Base-by-base conservation (phyloP, 2,888 invertebrate genomes). In the Bursaphelenchus okinawaensis region DNA sequence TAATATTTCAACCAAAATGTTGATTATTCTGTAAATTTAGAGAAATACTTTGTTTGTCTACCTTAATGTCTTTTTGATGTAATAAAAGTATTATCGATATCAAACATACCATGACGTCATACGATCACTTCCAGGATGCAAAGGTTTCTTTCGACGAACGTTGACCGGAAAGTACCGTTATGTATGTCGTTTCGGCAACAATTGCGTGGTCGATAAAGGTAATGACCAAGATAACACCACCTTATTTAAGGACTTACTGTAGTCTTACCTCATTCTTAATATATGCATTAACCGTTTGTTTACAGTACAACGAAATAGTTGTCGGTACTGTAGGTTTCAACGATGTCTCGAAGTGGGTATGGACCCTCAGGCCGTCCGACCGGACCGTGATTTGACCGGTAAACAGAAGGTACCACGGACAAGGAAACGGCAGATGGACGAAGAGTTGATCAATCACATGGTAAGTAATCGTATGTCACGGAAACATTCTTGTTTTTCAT, bases 341-440 rank as follows among this genome's bases (percentile, higher is more conserved):
- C 67, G 81, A 58, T 81, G 81, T 64, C 74, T 81, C 50, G 66
- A 78, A 60, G 78, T 77, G 7, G 81, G 81, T 50, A 81, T 81
- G 81, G 81, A 81, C 65, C 81, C 81, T n/a, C 80, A 81, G 26
- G 80, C 81, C 31, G 81, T 81, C 29, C 66, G 81, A 40, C 81
- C 81, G 12, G 81, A 81, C 62, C 70, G 81, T 23, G 81, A 80
- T 64, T 66, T 80, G 22, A 80, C 81, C 0, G 81, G 80, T 40
- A 80, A 81, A 60, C 80, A 80, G 62, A 72, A 75, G 61, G 79
- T 81, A 54, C 81, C 81, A 9, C 67, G 81, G 40, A 73, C 75
- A 28, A 71, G 78, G 56, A 80, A 80, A 62, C 74, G 77, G 52
- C 74, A 74, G 54, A 72, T 81, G 27, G 81, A 80, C 52, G 81